Base-by-base conservation (phyloP, 2,797 vertebrate species). In the Ateles fusciceps region DNA sequence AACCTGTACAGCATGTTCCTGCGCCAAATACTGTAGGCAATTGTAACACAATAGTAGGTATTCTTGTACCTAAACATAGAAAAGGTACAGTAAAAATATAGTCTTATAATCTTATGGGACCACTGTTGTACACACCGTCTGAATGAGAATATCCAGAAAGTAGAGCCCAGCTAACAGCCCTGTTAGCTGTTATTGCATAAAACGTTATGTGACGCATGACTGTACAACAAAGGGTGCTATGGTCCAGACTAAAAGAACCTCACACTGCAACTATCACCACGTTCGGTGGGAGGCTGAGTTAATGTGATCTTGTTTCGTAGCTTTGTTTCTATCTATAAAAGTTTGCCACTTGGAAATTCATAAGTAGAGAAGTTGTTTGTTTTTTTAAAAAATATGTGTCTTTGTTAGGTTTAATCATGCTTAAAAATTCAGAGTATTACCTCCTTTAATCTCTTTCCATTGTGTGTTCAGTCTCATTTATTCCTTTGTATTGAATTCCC, bases 341-440 rank as follows among this genome's bases (percentile, higher is more conserved):
- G 33, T 52, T 39, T 61, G 39, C 84, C 75, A 94, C 44, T 92
- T 61, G 57, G 57, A 68, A 91, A 93, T 91, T 96, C n/a, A 30
- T 57, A 85, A 86, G 15, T 46, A 81, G 89, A 52, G 52, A 84
- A 30, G 28, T 33, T 76, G 42, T 42, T 42, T 42, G 39, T 33
- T 83, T 26, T 42, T 21, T 68, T 10, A 0, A 59, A 59, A 33
- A 36, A 93, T 42, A n/a, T 55, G 28, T 94, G 12, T 93, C 24
- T 57, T 93, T 80, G 22, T 83, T 88, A 74, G 48, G 52, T 84
- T 64, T 85, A 64, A 61, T 91, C 83, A 85, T 85, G 64, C 64
- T 22, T 80, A 64, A 55, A 84, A 89, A 86, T 21, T 46, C n/a
- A 50, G 33, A 78, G 26, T 15, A 36, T 74, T 71, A 72, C 71